Conservation (phyloP, 2,797 vertebrate species). For the Sitta carolinensis region DNA sequence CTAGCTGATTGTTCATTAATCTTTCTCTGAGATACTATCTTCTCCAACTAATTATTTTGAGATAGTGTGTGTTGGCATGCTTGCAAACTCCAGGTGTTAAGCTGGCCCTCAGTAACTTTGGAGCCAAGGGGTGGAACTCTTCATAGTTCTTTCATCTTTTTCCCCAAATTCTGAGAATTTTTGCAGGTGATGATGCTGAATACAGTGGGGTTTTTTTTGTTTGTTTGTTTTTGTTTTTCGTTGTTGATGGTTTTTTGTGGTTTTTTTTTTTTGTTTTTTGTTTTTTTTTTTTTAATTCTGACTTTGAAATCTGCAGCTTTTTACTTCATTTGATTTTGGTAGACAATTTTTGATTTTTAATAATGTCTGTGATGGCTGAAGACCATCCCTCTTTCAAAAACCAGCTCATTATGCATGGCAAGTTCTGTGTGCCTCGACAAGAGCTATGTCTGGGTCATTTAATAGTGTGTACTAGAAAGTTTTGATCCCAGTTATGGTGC, state of each 20-base stretch:
- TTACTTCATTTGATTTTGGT: not conserved
- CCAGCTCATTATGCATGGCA: not conserved
- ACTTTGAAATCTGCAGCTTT: not conserved
- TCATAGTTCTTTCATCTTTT: not conserved
- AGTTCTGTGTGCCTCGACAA: not conserved
- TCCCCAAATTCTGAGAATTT: not conserved
- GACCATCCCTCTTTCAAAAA: not conserved
- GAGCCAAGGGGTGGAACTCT: not conserved
- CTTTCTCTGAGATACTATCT: not conserved
- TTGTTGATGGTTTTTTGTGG: no score
- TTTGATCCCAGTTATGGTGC: not conserved
- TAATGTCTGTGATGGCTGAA: not conserved
- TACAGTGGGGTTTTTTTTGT: fast-evolving
- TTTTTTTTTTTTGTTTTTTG: no score
- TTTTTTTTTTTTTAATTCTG: not conserved
- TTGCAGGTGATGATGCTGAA: not conserved
- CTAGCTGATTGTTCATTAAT: not conserved
- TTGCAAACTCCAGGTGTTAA: fast-evolving
- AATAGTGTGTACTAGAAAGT: not conserved
- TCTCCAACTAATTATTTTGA: not conserved
- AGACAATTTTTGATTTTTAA: not conserved
- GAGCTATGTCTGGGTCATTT: not conserved
- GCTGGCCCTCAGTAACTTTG: not conserved
- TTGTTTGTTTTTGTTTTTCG: not conserved
- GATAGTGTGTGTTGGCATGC: fast-evolving